Percentiles rank a stretch among this genome's conserved stretches.
Conservation (phyloP, 2,888 invertebrate species). For the Tiphia femorata region DNA sequence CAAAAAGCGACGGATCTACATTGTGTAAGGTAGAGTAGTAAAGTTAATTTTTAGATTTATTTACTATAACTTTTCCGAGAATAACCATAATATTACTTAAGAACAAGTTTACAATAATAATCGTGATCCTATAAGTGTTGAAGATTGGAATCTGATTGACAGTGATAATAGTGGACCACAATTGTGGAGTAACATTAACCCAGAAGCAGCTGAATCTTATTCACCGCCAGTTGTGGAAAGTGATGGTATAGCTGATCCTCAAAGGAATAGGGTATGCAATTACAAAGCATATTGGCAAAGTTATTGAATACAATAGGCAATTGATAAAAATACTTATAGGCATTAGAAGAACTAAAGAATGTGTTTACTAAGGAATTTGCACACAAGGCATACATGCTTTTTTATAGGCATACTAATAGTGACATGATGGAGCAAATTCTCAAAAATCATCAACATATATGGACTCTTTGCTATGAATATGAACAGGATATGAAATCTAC, state of each 20-base stretch:
- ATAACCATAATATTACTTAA: not conserved
- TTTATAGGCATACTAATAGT: constrained; percentile 80
- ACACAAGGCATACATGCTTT: constrained; percentile 82
- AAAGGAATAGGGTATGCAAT: constrained; percentile 57
- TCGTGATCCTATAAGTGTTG: too few species aligned
- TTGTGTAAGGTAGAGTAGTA: not conserved
- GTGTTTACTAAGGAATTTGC: constrained; percentile 91
- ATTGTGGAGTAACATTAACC: constrained; percentile 45
- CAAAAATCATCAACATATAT: constrained; percentile 83
- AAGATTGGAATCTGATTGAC: constrained; percentile 31
- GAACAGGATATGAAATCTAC: constrained; percentile 71
- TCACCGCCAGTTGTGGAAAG: constrained; percentile 71
- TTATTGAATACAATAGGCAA: not conserved
- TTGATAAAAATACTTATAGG: constrained; percentile 66
- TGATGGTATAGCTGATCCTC: constrained; percentile 52
- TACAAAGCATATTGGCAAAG: constrained; percentile 15
- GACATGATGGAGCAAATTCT: constrained; percentile 79
- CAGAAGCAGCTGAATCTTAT: constrained; percentile 74
- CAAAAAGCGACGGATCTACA: constrained; percentile 3
- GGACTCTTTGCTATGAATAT: constrained; percentile 82
- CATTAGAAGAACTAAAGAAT: constrained; percentile 82
- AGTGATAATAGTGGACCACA: constrained; percentile 25
- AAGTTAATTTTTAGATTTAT: not conserved
- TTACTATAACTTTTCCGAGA: not conserved
- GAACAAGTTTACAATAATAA: too few species aligned